Base-by-base conservation (phyloP, 2,888 invertebrate species). In the Caenorhabditis sinica region DNA sequence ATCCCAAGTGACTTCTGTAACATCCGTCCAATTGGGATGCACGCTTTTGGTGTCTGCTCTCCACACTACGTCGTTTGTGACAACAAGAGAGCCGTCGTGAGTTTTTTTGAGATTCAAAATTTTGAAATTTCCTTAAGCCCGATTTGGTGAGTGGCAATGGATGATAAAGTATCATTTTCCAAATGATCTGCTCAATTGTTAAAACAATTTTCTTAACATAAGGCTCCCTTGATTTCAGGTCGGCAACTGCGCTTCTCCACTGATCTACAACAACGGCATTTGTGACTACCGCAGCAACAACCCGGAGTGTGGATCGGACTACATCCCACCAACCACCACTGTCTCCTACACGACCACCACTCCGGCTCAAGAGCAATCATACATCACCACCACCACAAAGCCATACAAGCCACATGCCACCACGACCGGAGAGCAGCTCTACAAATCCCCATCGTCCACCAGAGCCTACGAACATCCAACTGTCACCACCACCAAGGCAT, bases 41-140 rank as follows among this genome's bases (percentile, higher is more conserved):
- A 86, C 36, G 60, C 68, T 1, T 58, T 83, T 58, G 73, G 43
- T 0, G 53, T 56, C 23, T 89, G 89, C 72, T 75, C 71, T 0
- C 58, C 77, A n/a, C 65, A 87, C 49, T 89, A 88, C 51, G 69
- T 84, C n/a, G 74, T 77, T 17, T 85, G 85, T 28, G 74, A 82
- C 53, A 72, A 82, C 49, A 66, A 30, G 1, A 28, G 30, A n/a
- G 80, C 79, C 0, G 72, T 75, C n/a, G 81, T 85, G n/a, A 69
- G 75, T 66, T 25, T 51, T 36, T 53, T 33, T 61, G n/a, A n/a
- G n/a, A n/a, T n/a, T n/a, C n/a, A n/a, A n/a, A n/a, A n/a, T n/a
- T n/a, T n/a, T n/a, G n/a, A n/a, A n/a, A n/a, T n/a, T n/a, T n/a
- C n/a, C n/a, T n/a, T n/a, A n/a, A n/a, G n/a, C n/a, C n/a, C n/a